Conservation (phyloP, 2,888 invertebrate genomes). For the Leptopilina myrica region DNA sequence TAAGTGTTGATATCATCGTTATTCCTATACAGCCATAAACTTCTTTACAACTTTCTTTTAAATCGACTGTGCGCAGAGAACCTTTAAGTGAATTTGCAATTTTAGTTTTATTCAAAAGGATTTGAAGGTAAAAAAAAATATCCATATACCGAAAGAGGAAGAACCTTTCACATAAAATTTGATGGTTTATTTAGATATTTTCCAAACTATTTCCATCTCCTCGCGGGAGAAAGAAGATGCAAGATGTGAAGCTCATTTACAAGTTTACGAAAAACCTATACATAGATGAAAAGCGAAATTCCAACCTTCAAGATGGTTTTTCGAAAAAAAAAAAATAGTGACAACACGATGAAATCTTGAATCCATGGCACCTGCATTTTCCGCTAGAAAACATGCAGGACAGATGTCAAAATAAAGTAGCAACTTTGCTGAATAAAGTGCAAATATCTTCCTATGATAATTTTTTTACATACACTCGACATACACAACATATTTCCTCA, state of each 20-base stretch:
- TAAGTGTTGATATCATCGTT: not conserved
- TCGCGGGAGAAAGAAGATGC: not conserved
- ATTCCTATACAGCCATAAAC: too few species aligned
- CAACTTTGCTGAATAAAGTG: not conserved
- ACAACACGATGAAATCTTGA: not conserved
- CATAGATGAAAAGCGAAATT: constrained; percentile 18
- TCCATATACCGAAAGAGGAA: not conserved
- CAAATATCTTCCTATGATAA: constrained; percentile 11
- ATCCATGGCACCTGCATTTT: not conserved
- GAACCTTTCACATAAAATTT: constrained; percentile 8
- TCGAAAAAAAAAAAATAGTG: constrained; percentile 13
- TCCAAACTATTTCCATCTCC: not conserved
- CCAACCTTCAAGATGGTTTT: constrained; percentile 4
- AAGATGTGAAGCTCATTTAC: constrained; percentile 30
- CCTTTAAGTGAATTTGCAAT: not conserved
- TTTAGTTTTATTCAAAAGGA: not conserved
- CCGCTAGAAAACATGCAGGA: constrained; percentile 3
- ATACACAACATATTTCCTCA: not conserved
- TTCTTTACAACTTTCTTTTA: too few species aligned
- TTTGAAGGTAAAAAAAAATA: not conserved
- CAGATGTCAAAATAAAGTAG: constrained; percentile 16
- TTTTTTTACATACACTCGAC: not conserved
- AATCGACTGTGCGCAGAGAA: not conserved
- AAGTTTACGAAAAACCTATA: constrained; percentile 26
- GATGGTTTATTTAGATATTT: constrained; percentile 20